phyloP scores from a whole-genome alignment of 1,140 invertebrate genomes.

The Pristionchus pacificus region DNA sequence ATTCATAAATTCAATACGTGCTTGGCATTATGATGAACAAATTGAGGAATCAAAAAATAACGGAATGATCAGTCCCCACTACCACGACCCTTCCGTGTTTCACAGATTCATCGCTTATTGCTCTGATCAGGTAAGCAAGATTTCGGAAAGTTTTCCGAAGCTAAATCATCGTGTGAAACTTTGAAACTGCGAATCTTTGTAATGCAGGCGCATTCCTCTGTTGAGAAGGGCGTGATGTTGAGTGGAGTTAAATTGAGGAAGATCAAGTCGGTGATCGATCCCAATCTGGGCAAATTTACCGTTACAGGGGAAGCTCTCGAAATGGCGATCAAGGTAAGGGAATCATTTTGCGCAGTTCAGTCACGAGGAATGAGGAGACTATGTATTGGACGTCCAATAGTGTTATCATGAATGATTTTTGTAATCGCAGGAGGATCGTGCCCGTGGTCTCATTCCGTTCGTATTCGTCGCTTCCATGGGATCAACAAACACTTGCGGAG shows the following conservation, averaged over 20 bases:
- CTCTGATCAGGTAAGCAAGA: conserved; percentile 71
- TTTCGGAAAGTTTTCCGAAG: background rate
- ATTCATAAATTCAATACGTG: no score
- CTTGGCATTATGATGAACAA: no score
- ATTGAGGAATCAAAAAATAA: conserved; percentile 15
- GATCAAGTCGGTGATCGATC: conserved; percentile 45
- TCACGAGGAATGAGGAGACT: background rate
- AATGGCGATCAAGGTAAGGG: conserved; percentile 45
- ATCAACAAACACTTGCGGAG: conserved; percentile 85
- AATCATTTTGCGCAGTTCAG: background rate
- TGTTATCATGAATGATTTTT: no score
- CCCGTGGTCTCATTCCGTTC: conserved; percentile 65
- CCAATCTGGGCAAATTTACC: conserved; percentile 39
- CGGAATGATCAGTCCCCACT: conserved; percentile 62
- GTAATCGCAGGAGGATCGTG: conserved; percentile 73
- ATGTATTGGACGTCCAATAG: background rate
- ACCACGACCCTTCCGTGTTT: conserved; percentile 68
- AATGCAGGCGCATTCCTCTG: conserved; percentile 77
- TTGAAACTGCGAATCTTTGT: conserved; percentile 3
- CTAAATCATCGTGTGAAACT: background rate
- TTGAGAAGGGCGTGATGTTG: conserved; percentile 84
- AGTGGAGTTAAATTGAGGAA: conserved; percentile 63
- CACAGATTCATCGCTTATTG: conserved; percentile 78
- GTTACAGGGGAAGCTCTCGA: conserved; percentile 39
- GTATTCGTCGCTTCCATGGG: conserved; percentile 65